These are phyloP conservation scores for Rhadina sibilatrix DNA, from an alignment of 2,113 vertebrate genomes.

Conservation along the genomic window DNA sequence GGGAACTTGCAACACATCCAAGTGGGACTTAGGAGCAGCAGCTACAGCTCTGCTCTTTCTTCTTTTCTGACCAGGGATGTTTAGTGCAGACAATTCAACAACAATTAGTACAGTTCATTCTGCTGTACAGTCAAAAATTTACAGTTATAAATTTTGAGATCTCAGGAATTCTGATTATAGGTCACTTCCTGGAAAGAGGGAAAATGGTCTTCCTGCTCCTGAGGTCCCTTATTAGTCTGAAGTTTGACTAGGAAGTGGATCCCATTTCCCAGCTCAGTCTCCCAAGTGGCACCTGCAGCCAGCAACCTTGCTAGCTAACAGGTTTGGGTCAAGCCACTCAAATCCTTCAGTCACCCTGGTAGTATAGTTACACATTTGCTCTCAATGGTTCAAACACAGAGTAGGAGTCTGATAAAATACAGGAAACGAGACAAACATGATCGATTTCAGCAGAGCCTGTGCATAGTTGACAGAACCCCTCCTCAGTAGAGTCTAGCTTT, in stretches of 20 bases:
- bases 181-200: not conserved
- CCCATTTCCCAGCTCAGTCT: not conserved
- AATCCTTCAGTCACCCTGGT: not conserved
- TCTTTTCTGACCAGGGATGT: not conserved
- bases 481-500: not conserved
- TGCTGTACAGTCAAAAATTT: no score
- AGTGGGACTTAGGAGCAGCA: not conserved
- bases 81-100: not conserved
- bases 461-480: not conserved
- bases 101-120: not conserved
- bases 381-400: not conserved
- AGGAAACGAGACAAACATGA: no score
- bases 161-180: not conserved
- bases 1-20: not conserved
- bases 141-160: not conserved
- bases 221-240: not conserved
- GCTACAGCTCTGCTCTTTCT: not conserved
- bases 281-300: not conserved
- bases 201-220: not conserved
- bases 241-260: not conserved
- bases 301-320: not conserved
- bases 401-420: not conserved
- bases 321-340: not conserved
- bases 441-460: not conserved
- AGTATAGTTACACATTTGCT: not conserved